Conservation (phyloP, 1,140 invertebrate species). For the Drosophila sulfurigaster region DNA sequence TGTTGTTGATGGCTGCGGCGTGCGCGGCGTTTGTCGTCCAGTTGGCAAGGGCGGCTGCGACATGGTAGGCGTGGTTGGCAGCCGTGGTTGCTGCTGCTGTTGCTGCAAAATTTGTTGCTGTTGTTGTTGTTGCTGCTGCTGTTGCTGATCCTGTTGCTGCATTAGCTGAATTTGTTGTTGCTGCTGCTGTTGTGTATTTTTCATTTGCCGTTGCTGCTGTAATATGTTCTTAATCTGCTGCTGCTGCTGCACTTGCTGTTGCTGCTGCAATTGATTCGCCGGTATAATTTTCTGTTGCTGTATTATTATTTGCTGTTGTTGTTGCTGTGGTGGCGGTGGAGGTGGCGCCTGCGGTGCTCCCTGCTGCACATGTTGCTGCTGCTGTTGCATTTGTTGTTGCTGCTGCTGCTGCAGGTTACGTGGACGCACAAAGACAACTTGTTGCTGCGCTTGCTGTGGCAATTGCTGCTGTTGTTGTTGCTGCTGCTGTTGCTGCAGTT, state of each 20-base stretch:
- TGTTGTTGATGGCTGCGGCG: slow-evolving; percentile 66
- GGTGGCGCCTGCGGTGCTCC: slow-evolving; percentile 42
- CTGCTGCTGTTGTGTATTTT: slow-evolving; percentile 59
- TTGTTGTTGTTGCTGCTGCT: slow-evolving; percentile 32
- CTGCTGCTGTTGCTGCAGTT: slow-evolving; percentile 32
- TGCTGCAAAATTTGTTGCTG: slow-evolving; percentile 35
- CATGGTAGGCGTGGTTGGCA: slow-evolving; percentile 63
- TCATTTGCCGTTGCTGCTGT: slow-evolving; percentile 73
- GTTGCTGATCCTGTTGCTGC: slow-evolving; percentile 51
- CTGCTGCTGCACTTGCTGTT: slow-evolving; percentile 73
- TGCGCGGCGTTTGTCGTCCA: slow-evolving; percentile 72
- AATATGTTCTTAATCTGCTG: slow-evolving; percentile 62
- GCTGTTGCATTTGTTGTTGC: slow-evolving; percentile 50
- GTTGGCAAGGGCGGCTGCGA: slow-evolving; percentile 39
- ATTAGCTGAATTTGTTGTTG: slow-evolving; percentile 43
- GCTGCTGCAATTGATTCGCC: slow-evolving; percentile 58
- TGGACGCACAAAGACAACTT: slow-evolving; percentile 74
- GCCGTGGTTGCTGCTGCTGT: slow-evolving; percentile 60
- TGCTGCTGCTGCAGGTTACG: slow-evolving; percentile 52
- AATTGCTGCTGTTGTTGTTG: slow-evolving; percentile 67
- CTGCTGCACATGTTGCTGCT: slow-evolving; percentile 45
- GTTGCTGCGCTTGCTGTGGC: slow-evolving; percentile 70
- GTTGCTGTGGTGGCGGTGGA: slow-evolving; percentile 50
- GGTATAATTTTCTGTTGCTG: slow-evolving; percentile 77
- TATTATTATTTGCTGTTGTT: slow-evolving; percentile 63